These are phyloP conservation scores for Cyclargus thomasi DNA, from an alignment of 1,140 invertebrate genomes.

Conservation along the genomic window DNA sequence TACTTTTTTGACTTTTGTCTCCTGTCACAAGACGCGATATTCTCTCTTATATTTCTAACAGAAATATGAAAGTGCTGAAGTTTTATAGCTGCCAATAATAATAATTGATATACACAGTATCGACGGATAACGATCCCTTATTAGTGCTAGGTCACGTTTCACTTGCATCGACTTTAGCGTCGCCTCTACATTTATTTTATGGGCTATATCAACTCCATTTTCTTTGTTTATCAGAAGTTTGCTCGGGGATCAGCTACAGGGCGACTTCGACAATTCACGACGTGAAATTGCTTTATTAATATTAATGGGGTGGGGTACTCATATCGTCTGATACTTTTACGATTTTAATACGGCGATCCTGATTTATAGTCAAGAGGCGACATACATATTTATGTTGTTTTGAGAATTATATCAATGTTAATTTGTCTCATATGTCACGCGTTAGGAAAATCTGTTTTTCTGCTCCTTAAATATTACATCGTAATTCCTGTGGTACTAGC, in stretches of 20 bases:
- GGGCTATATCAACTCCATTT: background rate
- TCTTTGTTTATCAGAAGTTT: background rate
- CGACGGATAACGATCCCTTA: background rate
- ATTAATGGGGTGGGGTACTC: background rate
- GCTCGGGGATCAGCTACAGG: background rate
- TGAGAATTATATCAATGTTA: background rate
- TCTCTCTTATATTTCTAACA: background rate
- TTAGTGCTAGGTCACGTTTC: slow-evolving; percentile 2
- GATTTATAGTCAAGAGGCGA: background rate
- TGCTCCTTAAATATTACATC: too few species aligned
- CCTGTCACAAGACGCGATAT: background rate
- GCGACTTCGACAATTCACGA: background rate
- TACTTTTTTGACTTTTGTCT: background rate
- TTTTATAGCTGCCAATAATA: slow-evolving; percentile 1
- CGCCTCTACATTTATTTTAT: slow-evolving; percentile 3
- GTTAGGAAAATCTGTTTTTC: too few species aligned
- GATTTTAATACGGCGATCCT: background rate
- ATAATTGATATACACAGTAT: background rate
- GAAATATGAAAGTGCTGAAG: background rate
- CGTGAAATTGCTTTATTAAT: background rate
- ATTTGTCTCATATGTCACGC: too few species aligned
- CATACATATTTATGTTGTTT: background rate
- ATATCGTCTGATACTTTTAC: background rate
- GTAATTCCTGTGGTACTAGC: too few species aligned
- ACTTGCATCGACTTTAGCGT: slow-evolving; percentile 1